Percentiles rank a stretch among this genome's conserved stretches.
Evolutionary conservation across 2,113 vertebrate genomes (phyloP).

Genomic region (Hippocampus zosterae): DNA sequence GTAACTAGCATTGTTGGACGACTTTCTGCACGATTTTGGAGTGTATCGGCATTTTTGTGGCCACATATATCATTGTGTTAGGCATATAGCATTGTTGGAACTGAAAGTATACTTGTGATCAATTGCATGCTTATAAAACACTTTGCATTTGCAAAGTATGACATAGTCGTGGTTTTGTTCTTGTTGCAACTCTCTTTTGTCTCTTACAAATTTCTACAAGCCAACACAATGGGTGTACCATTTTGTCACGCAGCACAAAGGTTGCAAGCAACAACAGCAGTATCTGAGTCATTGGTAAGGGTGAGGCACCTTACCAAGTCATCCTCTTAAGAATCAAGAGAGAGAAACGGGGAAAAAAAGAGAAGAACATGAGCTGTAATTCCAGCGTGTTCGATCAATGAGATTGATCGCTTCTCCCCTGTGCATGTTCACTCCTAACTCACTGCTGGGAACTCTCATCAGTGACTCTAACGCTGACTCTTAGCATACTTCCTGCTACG

Average conservation of each 20-base stretch:
- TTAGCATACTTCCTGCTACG: not conserved
- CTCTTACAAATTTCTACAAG: not conserved
- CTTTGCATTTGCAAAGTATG: not conserved
- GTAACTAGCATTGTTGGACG: too few relatives aligned
- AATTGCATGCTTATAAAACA: not conserved
- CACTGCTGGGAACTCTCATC: constrained; percentile 10
- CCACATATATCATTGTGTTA: not conserved
- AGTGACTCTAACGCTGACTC: not conserved
- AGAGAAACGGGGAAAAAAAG: not conserved
- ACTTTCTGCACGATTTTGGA: too few relatives aligned
- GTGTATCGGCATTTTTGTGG: too few relatives aligned
- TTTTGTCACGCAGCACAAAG: not conserved
- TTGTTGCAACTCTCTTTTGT: not conserved
- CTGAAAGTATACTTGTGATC: not conserved
- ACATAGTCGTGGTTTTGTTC: not conserved
- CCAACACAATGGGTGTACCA: not conserved
- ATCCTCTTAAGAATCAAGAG: not conserved
- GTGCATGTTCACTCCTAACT: constrained; percentile 5
- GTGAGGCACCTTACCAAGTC: not conserved
- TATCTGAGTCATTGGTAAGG: not conserved
- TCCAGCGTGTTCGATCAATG: constrained; percentile 1
- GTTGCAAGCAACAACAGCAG: not conserved
- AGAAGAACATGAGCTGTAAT: constrained; percentile 1
- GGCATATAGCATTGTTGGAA: not conserved
- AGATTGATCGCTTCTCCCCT: constrained; percentile 1